Conservation (phyloP, 2,113 vertebrate species). For the Holacanthus passer region DNA sequence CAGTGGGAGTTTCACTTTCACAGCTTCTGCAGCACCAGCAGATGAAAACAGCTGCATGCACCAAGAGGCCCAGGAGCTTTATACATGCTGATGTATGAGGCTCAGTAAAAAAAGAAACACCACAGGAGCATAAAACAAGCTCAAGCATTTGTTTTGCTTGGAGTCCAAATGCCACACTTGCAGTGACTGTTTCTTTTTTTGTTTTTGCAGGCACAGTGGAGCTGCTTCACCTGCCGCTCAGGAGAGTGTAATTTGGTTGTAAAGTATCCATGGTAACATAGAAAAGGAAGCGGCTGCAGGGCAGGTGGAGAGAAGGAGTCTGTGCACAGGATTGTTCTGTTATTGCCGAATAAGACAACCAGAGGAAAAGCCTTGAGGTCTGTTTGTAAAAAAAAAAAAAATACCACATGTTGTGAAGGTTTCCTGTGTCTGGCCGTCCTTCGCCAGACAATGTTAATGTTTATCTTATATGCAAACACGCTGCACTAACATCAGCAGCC, state of each 20-base stretch:
- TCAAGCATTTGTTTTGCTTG: slow-evolving; percentile 7
- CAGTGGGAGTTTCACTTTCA: slow-evolving; percentile 25
- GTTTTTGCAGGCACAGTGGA: slow-evolving; percentile 35
- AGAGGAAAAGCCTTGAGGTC: slow-evolving; percentile 11
- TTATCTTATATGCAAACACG: slow-evolving; percentile 38
- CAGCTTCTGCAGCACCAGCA: neutral
- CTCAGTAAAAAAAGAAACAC: neutral
- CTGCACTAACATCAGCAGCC: slow-evolving; percentile 2
- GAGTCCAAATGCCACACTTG: slow-evolving; percentile 7
- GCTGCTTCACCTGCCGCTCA: slow-evolving; percentile 57
- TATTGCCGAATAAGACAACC: slow-evolving; percentile 35
- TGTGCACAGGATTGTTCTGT: slow-evolving; percentile 37
- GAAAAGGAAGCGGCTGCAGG: slow-evolving; percentile 48
- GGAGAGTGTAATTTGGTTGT: slow-evolving; percentile 60
- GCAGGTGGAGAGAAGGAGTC: slow-evolving; percentile 43
- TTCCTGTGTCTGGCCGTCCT: slow-evolving; percentile 6
- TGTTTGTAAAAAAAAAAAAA: slow-evolving; percentile 1
- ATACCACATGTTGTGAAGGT: slow-evolving; percentile 17
- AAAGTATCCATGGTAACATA: slow-evolving; percentile 77
- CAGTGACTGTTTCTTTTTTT: slow-evolving; percentile 10
- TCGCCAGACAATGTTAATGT: slow-evolving; percentile 23
- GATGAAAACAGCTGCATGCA: neutral
- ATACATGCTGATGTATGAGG: neutral
- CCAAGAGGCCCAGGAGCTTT: neutral
- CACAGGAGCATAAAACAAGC: neutral